Base-by-base conservation (phyloP, 2,797 vertebrate species). In the Sebastes matsubarae region DNA sequence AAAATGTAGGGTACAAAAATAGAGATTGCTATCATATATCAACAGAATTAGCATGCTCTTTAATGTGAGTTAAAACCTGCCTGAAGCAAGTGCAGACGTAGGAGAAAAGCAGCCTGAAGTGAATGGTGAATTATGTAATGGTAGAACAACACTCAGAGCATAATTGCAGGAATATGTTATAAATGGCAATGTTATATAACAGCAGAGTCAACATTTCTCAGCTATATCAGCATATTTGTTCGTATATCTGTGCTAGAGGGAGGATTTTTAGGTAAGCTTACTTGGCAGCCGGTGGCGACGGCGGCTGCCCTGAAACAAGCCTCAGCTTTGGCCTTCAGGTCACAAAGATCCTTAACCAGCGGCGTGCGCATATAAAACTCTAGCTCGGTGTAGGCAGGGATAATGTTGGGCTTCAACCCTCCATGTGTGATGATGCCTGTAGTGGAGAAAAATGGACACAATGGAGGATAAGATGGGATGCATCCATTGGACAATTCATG, bases 341-440 rank as follows among this genome's bases (percentile, higher is more conserved):
- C 71, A 72, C 82, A 76, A 70, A 98, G 96, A 38, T 98, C 97
- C 89, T 92, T 93, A 84, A 92, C 75, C 60, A 94, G 93, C 11
- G 96, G 97, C 2, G 97, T 95, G 71, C 96, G 96, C 83, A 97
- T 89, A 87, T 96, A 98, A 90, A 96, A 98, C 72, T 96, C 75
- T 16, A 98, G 82, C 71, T 98, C 97, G 3, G 96, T 90, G 84
- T 97, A 97, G 89, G 94, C 96, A 24, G 97, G 97, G 93, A 98
- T 97, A 70, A 98, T 97, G 90, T 97, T 98, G 72, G 97, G 96
- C 88, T 96, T 97, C 90, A 96, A 92, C 6, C 97, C 97, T 86
- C 97, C 97, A 60, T 97, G 96, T 94, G 95, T 97, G 93, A 98
- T 98, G 93, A 98, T 93, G 70, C 97, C 97, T 98, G 81, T 4